Conservation (phyloP, 2,797 vertebrate species). For the Malacoraja senta region DNA sequence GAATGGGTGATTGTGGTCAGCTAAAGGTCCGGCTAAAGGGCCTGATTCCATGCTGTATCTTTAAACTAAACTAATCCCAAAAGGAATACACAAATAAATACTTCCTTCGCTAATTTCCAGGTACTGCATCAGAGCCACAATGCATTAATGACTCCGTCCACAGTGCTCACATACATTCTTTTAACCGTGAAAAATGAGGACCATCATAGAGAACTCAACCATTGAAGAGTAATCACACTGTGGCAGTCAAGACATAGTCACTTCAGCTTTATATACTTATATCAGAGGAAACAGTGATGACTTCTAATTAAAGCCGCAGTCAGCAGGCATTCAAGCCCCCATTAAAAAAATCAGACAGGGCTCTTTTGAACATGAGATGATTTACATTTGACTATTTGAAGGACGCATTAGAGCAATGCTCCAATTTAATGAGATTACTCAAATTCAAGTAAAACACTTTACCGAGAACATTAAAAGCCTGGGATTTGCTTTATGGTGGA, state of each 20-base stretch:
- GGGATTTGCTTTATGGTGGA: neutral
- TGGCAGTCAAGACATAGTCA: neutral
- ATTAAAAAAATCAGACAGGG: neutral
- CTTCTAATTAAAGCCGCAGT: conserved; percentile 4
- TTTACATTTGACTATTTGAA: conserved; percentile 18
- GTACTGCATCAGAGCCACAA: neutral
- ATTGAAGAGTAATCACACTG: neutral
- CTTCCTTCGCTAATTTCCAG: neutral
- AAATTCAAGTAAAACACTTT: conserved; percentile 12
- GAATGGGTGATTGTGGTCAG: too few species aligned
- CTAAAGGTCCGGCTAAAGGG: too few species aligned
- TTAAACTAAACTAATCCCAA: neutral
- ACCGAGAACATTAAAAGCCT: neutral
- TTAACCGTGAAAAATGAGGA: neutral
- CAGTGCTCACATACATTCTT: neutral
- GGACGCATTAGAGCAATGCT: conserved; percentile 3
- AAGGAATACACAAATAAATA: neutral
- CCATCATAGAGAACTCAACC: neutral
- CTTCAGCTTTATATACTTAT: neutral
- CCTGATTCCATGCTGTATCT: too few species aligned
- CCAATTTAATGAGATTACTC: neutral
- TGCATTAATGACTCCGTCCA: neutral
- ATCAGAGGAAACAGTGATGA: neutral
- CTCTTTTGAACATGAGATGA: neutral
- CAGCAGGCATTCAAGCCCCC: neutral